Evolutionary conservation across 2,888 invertebrate genomes (phyloP), one percentile per base, ranked within the genome.

Genomic region (Ochropleura plecta): DNA sequence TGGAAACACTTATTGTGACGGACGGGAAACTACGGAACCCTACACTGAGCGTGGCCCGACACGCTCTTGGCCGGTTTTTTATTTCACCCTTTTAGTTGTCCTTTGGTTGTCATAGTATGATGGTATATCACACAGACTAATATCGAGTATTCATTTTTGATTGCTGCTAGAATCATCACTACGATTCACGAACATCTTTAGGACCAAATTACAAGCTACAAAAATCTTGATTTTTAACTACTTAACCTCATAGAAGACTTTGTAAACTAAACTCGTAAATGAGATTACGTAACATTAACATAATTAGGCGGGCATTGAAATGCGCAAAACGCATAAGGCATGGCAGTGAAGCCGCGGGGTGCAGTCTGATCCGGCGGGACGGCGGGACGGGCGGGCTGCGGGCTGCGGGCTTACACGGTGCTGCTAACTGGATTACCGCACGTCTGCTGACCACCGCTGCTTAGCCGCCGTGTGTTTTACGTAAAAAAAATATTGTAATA

Each of bases 331-430:
- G 86, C 88, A 88, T 85, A 83, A 78, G 20, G 73, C 42, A 85
- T 80, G 79, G n/a, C 78, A 82, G 68, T 51, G 90, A 90, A 90
- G 88, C 90, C 90, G 42, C 69, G 59, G 75, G 70, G 77, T 78
- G 66, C 70, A 64, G 84, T 73, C 81, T 84, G 86, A 81, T 81
- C 79, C 84, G 63, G 44, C 60, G 10, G 42, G 57, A 40, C 57
- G 30, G 18, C 18, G 51, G 18, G 51, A 30, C 16, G 30, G 16
- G 40, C 8, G 9, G 8, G n/a, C 53, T 5, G 59, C 40, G 40
- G 55, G 44, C 51, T 42, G 69, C 77, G n/a, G 62, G 44, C 85
- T 77, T 76, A 76, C 81, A 64, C 70, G 76, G 60, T 74, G 64
- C 49, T 51, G 70, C 79, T 88, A 84, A 85, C 48, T 85, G 88